A percentile compares a stretch with the other conserved stretches of the same genome.
Conservation (phyloP, 37 sponge, comb jelly and placozoan genomes). For the Haliclona indistincta region DNA sequence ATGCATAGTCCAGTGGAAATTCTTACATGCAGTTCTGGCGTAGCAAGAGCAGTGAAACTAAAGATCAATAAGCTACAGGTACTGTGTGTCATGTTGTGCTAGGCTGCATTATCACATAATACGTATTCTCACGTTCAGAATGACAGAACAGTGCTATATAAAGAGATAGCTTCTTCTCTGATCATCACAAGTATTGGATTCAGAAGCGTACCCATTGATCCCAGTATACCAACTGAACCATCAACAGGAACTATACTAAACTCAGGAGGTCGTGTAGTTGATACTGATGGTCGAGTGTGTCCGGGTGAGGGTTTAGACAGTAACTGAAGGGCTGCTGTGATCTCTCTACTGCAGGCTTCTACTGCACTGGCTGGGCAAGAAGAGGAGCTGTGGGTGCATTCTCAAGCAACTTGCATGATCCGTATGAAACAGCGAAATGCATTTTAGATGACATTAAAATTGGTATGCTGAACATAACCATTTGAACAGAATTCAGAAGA, state of each 20-base stretch:
- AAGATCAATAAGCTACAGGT: conserved; percentile 74
- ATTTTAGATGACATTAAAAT: conserved; percentile 73
- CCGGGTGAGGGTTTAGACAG: too few relatives aligned
- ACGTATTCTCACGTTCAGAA: too few relatives aligned
- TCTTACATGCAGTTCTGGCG: conserved; percentile 8
- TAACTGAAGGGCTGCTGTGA: too few relatives aligned
- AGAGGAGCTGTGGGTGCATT: conserved; percentile 91
- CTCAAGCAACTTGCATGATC: conserved; percentile 84
- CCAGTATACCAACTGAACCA: conserved; percentile 73
- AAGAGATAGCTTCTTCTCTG: too few relatives aligned
- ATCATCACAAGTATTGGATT: conserved; percentile 91
- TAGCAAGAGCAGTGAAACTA: conserved; percentile 50
- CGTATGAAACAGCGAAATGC: conserved; percentile 87
- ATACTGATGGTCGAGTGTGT: too few relatives aligned
- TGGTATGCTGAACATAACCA: conserved; percentile 25
- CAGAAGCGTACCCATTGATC: conserved; percentile 63
- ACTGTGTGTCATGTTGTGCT: too few relatives aligned
- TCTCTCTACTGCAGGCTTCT: conserved; percentile 67
- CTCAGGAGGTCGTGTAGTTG: conserved; percentile 47
- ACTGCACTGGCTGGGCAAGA: conserved; percentile 98
- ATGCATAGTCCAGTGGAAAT: conserved; percentile 70
- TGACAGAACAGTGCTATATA: too few relatives aligned
- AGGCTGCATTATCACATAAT: too few relatives aligned
- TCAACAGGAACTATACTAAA: conserved; percentile 70
- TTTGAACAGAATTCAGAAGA: background rate